Conservation (phyloP, 1,140 invertebrate species). For the Leptopilina boulardi region DNA sequence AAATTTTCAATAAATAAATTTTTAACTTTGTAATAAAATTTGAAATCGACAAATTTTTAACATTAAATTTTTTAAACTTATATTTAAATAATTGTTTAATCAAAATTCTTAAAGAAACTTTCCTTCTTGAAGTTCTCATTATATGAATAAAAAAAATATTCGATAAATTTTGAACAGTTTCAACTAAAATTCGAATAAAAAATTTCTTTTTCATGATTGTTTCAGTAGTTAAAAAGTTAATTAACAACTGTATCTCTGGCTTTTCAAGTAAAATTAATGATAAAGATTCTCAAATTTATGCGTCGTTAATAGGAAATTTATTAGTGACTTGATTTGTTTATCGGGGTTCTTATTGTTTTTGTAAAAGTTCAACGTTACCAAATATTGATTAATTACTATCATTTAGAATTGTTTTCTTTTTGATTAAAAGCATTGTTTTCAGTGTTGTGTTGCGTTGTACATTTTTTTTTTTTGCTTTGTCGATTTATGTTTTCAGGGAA, state of each 20-base stretch:
- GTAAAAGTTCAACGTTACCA: slow-evolving; percentile 8
- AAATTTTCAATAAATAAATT: too few species aligned
- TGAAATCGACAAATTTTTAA: too few species aligned
- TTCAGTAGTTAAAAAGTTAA: background rate
- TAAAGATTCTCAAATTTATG: slow-evolving; percentile 3
- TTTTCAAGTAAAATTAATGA: background rate
- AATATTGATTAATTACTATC: slow-evolving; percentile 3
- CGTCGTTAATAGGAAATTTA: slow-evolving; percentile 14
- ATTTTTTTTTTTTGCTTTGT: background rate
- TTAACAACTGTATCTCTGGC: background rate
- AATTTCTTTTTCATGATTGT: too few species aligned
- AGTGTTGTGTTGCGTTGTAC: background rate
- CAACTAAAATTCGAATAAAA: too few species aligned
- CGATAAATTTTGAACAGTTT: too few species aligned
- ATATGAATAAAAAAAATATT: too few species aligned
- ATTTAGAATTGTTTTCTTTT: slow-evolving; percentile 1
- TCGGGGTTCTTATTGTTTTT: background rate
- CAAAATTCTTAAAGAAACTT: too few species aligned
- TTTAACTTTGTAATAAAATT: too few species aligned
- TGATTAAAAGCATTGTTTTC: slow-evolving; percentile 5
- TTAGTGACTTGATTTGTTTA: slow-evolving; percentile 10
- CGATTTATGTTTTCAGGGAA: background rate
- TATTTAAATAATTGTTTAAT: too few species aligned
- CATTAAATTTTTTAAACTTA: too few species aligned
- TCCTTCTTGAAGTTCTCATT: too few species aligned